phyloP scores from a whole-genome alignment of 2,113 vertebrate genomes.

The Malaclemys terrapin region DNA sequence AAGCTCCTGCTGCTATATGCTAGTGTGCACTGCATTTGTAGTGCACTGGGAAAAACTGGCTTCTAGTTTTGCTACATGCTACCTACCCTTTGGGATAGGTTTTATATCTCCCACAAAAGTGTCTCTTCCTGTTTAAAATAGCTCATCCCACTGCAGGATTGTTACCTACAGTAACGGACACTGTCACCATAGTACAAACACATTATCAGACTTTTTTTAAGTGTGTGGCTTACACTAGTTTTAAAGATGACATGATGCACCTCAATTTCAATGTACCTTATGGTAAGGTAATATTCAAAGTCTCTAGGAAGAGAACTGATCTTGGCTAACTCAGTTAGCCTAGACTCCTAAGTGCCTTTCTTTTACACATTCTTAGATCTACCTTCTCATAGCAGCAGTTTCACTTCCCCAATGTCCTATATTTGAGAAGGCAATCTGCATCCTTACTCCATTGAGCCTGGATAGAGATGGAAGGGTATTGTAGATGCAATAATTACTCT shows the following conservation, averaged over 20 bases:
- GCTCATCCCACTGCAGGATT: background rate
- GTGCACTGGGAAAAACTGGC: background rate
- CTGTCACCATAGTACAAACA: background rate
- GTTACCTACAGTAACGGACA: background rate
- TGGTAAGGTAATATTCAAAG: too few relatives aligned
- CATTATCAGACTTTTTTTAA: too few relatives aligned
- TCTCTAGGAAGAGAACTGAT: background rate
- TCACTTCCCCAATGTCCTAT: background rate
- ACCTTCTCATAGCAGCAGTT: background rate
- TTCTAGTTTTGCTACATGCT: background rate
- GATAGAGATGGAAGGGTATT: background rate
- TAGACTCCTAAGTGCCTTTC: background rate
- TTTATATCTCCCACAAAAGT: background rate
- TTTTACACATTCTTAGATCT: background rate
- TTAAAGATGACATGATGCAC: too few relatives aligned
- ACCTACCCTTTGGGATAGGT: too few relatives aligned
- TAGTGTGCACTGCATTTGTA: background rate
- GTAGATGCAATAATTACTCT: background rate
- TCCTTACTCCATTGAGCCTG: too few relatives aligned
- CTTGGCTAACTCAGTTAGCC: background rate
- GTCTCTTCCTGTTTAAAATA: background rate
- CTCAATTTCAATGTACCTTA: background rate
- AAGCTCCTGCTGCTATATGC: background rate
- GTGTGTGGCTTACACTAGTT: too few relatives aligned
- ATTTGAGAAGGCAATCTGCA: too few relatives aligned